Base-by-base conservation (phyloP, 2,888 invertebrate genomes). In the Thereva unica region DNA sequence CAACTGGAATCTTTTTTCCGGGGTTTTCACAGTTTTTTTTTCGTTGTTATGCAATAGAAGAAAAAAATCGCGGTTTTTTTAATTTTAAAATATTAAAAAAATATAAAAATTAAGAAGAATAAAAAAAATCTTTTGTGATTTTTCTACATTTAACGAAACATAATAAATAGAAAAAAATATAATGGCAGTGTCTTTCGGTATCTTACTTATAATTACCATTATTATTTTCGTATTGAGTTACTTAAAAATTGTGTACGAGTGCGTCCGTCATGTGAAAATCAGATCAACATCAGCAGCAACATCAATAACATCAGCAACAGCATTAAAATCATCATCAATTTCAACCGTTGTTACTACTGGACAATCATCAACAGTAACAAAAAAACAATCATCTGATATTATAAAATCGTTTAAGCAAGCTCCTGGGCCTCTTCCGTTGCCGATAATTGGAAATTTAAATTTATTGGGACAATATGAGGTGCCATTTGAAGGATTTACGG, bases 401-500 rank as follows among this genome's bases (percentile, higher is more conserved):
- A 10, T 61, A 5, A 12, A 12, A 40, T 41, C 69, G 34, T 72
- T 73, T 53, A 71, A 72, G 63, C 77, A 82, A 70, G 85, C 87
- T 9, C 89, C 89, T 55, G 90, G 90, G 0, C 90, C 90, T 0
- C 75, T 78, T n/a, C 85, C 88, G 8, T 84, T 83, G 80, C 91
- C 91, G 1, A 72, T 91, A 0, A 80, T 91, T 63, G 92, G 91
- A 12, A 88, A 86, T 77, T 80, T 91, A 70, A 87, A 88, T 76
- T 83, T 89, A 37, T 79, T 91, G 66, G 86, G 85, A 55, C 80
- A 84, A 67, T 82, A 83, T 70, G 86, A 86, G 55, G 85, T 85
- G 12, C 91, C 91, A 0, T 91, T 90, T 74, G 86, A 88, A 72
- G 86, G 86, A 2, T 90, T 92, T 72, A 87, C 89, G 0, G 85